Evolutionary conservation across 2,113 vertebrate species (phyloP).

Genomic region (Etheostoma cragini): DNA sequence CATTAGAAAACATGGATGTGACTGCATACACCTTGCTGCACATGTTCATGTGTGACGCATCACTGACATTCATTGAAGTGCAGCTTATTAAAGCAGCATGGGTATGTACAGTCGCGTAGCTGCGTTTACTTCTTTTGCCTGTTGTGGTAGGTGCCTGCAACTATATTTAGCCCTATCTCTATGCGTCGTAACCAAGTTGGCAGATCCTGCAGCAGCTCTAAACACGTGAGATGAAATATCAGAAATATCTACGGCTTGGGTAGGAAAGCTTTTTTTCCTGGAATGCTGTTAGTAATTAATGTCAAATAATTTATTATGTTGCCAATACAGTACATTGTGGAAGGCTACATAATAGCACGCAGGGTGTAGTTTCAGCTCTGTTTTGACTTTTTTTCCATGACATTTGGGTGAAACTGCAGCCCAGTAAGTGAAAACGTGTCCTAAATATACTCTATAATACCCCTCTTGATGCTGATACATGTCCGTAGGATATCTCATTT

Average conservation of each 20-base stretch:
- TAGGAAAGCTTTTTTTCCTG: neutral
- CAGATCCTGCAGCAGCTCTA: constrained; percentile 69
- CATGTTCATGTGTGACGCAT: constrained; percentile 4
- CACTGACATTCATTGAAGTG: constrained; percentile 22
- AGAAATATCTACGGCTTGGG: constrained; percentile 50
- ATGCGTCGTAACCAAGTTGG: constrained; percentile 79
- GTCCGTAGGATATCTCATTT: constrained; percentile 27
- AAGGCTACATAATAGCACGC: neutral
- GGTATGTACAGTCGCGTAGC: constrained; percentile 43
- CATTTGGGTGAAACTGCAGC: neutral
- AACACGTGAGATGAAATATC: constrained; percentile 64
- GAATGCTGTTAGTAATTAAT: constrained; percentile 36
- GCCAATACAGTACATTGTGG: neutral
- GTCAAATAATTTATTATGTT: neutral
- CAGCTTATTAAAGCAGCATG: constrained; percentile 23
- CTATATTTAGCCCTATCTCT: constrained; percentile 85
- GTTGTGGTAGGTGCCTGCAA: constrained; percentile 66
- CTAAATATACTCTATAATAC: neutral
- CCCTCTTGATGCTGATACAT: constrained; percentile 3
- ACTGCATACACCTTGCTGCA: constrained; percentile 6
- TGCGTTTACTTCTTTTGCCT: constrained; percentile 71
- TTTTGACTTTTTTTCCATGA: neutral
- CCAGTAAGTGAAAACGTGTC: neutral
- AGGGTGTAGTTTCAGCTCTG: neutral
- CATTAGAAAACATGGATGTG: neutral